Conservation (phyloP, 2,113 vertebrate genomes). For the Baryphthengus martii region DNA sequence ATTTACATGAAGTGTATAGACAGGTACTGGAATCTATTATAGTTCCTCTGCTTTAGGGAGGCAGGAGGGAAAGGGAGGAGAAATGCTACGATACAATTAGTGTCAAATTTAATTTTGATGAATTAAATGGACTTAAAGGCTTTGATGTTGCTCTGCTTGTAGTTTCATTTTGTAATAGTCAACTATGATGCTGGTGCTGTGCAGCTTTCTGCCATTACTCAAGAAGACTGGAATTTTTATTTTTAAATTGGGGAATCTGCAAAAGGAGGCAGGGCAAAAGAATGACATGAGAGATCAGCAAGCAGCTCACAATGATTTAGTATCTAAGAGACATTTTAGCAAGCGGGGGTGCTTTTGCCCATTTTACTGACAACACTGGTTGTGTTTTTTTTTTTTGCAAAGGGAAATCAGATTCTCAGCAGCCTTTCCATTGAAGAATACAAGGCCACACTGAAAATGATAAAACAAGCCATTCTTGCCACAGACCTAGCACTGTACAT, state of each 20-base stretch:
- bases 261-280: not conserved
- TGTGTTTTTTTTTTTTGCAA: not conserved
- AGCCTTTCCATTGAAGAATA: conserved; percentile 93
- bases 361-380: not conserved
- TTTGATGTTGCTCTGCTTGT: not conserved
- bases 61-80: not conserved
- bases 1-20: not conserved
- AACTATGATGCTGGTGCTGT: not conserved
- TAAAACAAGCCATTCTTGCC: conserved; percentile 95
- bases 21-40: not conserved
- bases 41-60: not conserved
- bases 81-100: not conserved
- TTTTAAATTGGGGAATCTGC: conserved; percentile 1
- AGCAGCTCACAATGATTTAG: not conserved
- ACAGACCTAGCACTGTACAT: conserved; percentile 95
- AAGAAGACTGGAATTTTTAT: not conserved
- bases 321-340: not conserved
- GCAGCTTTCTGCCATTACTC: not conserved
- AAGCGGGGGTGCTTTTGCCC: not conserved
- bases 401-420: conserved; percentile 97
- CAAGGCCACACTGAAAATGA: conserved; percentile 91
- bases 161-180: not conserved
- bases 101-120: not conserved
- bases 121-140: not conserved
- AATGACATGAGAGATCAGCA: not conserved